Evolutionary conservation across 2,888 invertebrate species (phyloP).

Genomic region (Drosophila atripex): DNA sequence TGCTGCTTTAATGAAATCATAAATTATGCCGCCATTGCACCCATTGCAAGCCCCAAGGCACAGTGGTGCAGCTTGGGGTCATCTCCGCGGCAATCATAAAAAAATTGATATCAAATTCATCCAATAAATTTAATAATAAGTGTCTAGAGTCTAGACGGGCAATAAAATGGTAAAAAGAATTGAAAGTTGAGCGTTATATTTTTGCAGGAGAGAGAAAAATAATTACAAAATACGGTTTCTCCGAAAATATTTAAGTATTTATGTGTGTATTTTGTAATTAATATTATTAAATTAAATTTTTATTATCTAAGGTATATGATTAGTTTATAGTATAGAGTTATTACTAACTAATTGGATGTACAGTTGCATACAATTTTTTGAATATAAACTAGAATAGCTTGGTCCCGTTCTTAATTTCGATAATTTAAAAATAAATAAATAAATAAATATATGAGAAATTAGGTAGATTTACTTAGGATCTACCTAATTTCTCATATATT

Average conservation of each 20-base stretch:
- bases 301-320: no score
- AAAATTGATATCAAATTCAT: background rate
- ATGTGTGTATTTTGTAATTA: background rate
- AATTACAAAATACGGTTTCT: background rate
- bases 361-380: no score
- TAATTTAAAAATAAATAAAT: no score
- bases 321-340: no score
- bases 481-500: no score
- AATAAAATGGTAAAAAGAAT: background rate
- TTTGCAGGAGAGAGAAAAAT: background rate
- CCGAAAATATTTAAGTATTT: background rate
- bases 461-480: no score
- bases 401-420: no score
- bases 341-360: no score
- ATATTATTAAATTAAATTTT: background rate
- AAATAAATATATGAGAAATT: no score
- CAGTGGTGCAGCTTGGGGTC: background rate
- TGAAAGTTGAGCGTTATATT: background rate
- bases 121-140: background rate
- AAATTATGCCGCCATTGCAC: constrained; percentile 66
- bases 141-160: background rate
- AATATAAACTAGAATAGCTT: no score
- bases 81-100: background rate
- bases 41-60: constrained; percentile 25
- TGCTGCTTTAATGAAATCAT: constrained; percentile 77